Base-by-base conservation (phyloP, 2,888 invertebrate genomes). In the Volucella inflata region DNA sequence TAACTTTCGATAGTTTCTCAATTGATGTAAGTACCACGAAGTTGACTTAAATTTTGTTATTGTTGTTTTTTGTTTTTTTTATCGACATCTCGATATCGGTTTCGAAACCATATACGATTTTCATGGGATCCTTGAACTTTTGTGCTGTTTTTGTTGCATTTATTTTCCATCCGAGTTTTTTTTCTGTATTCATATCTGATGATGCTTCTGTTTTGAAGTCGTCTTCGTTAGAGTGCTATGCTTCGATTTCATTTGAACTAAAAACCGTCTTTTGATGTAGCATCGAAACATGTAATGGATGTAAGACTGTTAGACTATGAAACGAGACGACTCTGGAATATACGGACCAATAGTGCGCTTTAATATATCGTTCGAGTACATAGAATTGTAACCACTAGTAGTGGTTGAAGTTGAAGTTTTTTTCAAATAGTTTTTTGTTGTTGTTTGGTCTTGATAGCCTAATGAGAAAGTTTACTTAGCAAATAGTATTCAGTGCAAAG, bases 101-200 rank as follows among this genome's bases (percentile, higher is more conserved):
- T 72, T 65, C 57, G 14, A 60, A 48, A 60, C 62, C 30, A 16
- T 64, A 17, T 36, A 59, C 60, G 42, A 17, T 76, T 55, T 60
- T 48, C 71, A 67, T 70, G 76, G 50, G 80, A 85, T 85, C 85
- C 85, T 85, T 85, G 85, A 85, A 85, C 85, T 85, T 84, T 76
- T 71, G 38, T 48, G 12, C 42, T 48, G 44, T 21, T 10, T 77
- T 67, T 68, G 51, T 53, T 50, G 44, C 38, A 17, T 16, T 57
- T 38, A 30, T 30, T 6, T 30, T 30, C 30, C 30, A 6, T 30
- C 1, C 30, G 30, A 30, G n/a, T n/a, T 30, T 30, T 30, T 30
- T 30, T 30, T 30, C 30, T 30, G 6, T 6, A 30, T 6, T 30
- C 30, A 6, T 30, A 30, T 30, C 30, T 30, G 30, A 6, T 30